Evolutionary conservation across 2,797 vertebrate species (phyloP).

Genomic region (Leptatherina wallacei): DNA sequence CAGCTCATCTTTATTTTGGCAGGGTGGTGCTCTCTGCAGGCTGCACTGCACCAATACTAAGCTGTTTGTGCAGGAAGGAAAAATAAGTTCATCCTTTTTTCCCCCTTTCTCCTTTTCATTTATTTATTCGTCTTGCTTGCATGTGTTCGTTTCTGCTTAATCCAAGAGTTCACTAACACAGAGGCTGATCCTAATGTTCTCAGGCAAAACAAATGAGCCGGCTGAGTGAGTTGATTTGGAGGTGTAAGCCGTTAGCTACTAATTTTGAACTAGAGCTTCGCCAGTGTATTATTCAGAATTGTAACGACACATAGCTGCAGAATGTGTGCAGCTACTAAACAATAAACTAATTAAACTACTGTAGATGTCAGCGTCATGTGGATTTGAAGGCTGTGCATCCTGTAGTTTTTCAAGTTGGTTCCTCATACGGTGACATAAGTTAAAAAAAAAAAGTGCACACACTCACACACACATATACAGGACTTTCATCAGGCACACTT

Average conservation of each 20-base stretch:
- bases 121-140: constrained; percentile 73
- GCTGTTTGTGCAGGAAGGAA: constrained; percentile 75
- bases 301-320: constrained; percentile 16
- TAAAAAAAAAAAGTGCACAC: constrained; percentile 34
- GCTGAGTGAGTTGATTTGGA: constrained; percentile 27
- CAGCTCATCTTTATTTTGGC: constrained; percentile 85
- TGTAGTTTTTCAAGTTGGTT: constrained; percentile 68
- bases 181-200: constrained; percentile 52
- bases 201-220: constrained; percentile 53
- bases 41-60: constrained; percentile 83
- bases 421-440: constrained; percentile 72
- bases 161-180: constrained; percentile 60
- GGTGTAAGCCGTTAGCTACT: constrained; percentile 16
- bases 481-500: constrained; percentile 79
- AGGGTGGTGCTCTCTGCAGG: constrained; percentile 84
- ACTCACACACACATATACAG: constrained; percentile 20
- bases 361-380: constrained; percentile 57
- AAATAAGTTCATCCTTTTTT: constrained; percentile 67
- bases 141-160: constrained; percentile 60
- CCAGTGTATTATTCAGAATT: constrained; percentile 29
- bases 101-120: constrained; percentile 64
- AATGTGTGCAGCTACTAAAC: constrained; percentile 44
- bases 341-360: constrained; percentile 74
- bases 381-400: constrained; percentile 62
- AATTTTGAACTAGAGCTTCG: constrained; percentile 36